Conservation (phyloP, 2,113 vertebrate species). For the Sorex araneus region DNA sequence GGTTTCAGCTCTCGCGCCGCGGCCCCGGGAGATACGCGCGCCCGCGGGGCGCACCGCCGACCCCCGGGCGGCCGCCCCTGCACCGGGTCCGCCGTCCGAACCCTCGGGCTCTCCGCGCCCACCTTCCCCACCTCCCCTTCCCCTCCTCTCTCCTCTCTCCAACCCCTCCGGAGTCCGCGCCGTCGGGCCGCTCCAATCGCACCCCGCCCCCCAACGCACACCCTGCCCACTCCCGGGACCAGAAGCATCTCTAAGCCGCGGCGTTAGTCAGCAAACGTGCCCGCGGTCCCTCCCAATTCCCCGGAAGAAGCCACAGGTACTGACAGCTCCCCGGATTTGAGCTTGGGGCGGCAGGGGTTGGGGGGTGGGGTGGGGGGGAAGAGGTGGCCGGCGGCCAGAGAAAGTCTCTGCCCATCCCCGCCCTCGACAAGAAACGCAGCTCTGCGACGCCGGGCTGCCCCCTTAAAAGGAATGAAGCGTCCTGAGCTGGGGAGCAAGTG, state of each 20-base stretch:
- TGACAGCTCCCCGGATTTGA: not conserved
- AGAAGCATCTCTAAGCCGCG: not conserved
- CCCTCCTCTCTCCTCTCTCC: not conserved
- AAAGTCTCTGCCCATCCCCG: not conserved
- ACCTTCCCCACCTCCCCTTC: not conserved
- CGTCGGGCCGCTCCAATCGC: not conserved
- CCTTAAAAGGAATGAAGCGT: not conserved
- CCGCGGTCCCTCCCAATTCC: not conserved
- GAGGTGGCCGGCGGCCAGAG: no score
- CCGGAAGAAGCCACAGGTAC: slow-evolving; percentile 42
- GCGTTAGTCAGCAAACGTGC: not conserved
- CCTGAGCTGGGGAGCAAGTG: not conserved
- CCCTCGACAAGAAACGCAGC: not conserved
- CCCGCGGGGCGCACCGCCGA: not conserved
- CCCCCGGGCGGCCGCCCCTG: not conserved
- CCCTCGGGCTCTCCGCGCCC: not conserved
- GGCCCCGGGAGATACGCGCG: slow-evolving; percentile 66
- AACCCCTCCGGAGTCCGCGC: not conserved
- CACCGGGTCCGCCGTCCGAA: not conserved
- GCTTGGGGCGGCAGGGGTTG: not conserved
- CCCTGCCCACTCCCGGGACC: fast-evolving
- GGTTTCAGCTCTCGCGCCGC: slow-evolving; percentile 71
- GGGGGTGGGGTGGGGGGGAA: no score
- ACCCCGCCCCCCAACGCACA: not conserved
- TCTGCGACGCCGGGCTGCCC: not conserved